These are phyloP conservation scores for Acanthiza pusilla DNA, from an alignment of 2,797 vertebrate genomes.

Conservation along the genomic window DNA sequence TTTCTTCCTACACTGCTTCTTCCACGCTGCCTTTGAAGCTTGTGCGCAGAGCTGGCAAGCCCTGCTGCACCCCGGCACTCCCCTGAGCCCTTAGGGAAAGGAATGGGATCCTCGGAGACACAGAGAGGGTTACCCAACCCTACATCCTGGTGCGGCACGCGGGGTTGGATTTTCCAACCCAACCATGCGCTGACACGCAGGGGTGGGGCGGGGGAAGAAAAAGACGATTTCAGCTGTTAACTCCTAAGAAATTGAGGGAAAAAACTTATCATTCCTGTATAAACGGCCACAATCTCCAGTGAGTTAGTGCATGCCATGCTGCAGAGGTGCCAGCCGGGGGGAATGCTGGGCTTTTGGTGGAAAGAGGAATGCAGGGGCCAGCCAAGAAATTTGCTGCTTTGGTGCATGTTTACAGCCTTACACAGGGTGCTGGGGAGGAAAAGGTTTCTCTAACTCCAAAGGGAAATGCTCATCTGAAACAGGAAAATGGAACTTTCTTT, in stretches of 20 bases:
- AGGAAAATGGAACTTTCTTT: conserved; percentile 84
- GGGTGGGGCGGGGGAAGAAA: neutral
- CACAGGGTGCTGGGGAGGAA: conserved; percentile 77
- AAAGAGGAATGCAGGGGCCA: neutral
- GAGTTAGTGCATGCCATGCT: neutral
- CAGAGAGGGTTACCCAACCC: neutral
- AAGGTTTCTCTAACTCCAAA: conserved; percentile 81
- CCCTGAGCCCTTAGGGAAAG: conserved; percentile 27
- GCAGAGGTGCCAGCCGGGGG: neutral
- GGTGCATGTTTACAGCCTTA: conserved; percentile 70
- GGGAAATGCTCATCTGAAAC: conserved; percentile 88
- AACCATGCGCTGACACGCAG: neutral
- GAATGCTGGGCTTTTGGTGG: neutral
- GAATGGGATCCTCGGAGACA: neutral
- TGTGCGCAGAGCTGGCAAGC: neutral
- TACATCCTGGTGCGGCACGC: neutral
- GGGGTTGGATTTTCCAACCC: conserved; percentile 9
- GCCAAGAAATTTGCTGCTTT: conserved; percentile 6
- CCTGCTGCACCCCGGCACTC: neutral
- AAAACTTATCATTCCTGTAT: neutral
- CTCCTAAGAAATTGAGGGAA: neutral
- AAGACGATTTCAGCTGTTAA: neutral
- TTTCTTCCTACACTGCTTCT: neutral
- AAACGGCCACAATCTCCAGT: neutral
- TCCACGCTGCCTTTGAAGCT: neutral